Conservation (phyloP, 2,888 invertebrate genomes). For the Agrochola litura region DNA sequence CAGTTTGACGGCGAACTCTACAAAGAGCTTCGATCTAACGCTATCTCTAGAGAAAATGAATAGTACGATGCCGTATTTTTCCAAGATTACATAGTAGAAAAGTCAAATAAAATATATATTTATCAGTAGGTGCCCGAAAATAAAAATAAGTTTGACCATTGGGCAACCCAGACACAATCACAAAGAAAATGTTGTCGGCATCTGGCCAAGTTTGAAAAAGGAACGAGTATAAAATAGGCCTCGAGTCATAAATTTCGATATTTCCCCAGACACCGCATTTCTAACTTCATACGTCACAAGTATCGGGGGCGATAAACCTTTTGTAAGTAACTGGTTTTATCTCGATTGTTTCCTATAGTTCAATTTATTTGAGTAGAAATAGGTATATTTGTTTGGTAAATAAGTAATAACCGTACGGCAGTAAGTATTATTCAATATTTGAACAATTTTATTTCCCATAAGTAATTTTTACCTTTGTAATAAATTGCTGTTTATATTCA, state of each 20-base stretch:
- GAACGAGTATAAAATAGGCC: constrained; percentile 59
- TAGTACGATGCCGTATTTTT: constrained; percentile 28
- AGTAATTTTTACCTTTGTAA: background rate
- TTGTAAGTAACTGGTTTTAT: constrained; percentile 42
- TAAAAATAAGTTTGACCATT: constrained; percentile 50
- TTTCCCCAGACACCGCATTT: constrained; percentile 61
- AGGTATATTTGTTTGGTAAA: constrained; percentile 24
- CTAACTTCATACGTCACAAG: constrained; percentile 54
- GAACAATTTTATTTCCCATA: constrained; percentile 2
- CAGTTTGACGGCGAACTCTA: constrained; percentile 41
- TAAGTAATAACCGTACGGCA: background rate
- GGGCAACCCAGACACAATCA: constrained; percentile 38
- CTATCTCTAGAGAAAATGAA: constrained; percentile 31
- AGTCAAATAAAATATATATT: constrained; percentile 31
- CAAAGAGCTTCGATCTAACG: constrained; percentile 40
- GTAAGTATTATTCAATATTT: constrained; percentile 11
- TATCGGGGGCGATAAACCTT: constrained; percentile 54
- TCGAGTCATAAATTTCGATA: constrained; percentile 62
- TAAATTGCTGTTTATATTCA: background rate
- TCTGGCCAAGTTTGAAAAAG: constrained; percentile 55
- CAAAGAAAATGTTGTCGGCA: constrained; percentile 48
- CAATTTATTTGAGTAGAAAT: constrained; percentile 24
- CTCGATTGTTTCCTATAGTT: constrained; percentile 38
- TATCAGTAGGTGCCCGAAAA: constrained; percentile 16
- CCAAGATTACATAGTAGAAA: constrained; percentile 23